phyloP scores from a whole-genome alignment of 2,888 invertebrate species.

The Malachius bipustulatus region DNA sequence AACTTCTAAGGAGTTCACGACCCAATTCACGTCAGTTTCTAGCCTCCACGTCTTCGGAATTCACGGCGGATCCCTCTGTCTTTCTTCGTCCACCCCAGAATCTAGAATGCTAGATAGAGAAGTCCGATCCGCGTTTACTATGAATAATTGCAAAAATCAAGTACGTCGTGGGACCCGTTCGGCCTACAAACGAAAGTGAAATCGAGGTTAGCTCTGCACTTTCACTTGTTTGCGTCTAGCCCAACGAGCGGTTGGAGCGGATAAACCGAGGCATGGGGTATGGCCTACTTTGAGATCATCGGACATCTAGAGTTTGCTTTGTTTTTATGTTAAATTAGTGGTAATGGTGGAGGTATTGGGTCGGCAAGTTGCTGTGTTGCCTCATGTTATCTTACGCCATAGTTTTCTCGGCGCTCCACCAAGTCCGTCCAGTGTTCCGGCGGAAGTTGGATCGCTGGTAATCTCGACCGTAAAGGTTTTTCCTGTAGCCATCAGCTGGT shows the following conservation, averaged over 20 bases:
- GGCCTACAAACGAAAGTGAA: constrained; percentile 42
- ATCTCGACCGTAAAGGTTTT: background rate
- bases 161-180: constrained; percentile 38
- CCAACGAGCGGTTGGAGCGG: constrained; percentile 33
- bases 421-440: background rate
- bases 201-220: constrained; percentile 41
- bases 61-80: constrained; percentile 5
- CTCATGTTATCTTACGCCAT: constrained; percentile 1
- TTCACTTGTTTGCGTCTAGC: constrained; percentile 39
- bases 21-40: constrained; percentile 37
- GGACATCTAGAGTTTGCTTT: constrained; percentile 29
- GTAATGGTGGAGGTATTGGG: constrained; percentile 7
- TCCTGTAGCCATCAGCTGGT: no score
- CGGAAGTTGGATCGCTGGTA: background rate
- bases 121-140: constrained; percentile 17
- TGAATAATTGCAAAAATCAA: constrained; percentile 27
- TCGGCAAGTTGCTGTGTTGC: background rate
- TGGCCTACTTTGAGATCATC: constrained; percentile 33
- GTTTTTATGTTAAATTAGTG: constrained; percentile 15
- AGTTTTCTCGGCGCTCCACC: background rate
- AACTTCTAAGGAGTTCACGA: constrained; percentile 36
- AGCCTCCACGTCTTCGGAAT: constrained; percentile 23
- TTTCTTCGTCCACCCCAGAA: constrained; percentile 7
- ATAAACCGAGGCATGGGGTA: constrained; percentile 34
- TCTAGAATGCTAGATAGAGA: constrained; percentile 19